Evolutionary conservation across 2,113 vertebrate species (phyloP).

Genomic region (Lasiurus borealis): DNA sequence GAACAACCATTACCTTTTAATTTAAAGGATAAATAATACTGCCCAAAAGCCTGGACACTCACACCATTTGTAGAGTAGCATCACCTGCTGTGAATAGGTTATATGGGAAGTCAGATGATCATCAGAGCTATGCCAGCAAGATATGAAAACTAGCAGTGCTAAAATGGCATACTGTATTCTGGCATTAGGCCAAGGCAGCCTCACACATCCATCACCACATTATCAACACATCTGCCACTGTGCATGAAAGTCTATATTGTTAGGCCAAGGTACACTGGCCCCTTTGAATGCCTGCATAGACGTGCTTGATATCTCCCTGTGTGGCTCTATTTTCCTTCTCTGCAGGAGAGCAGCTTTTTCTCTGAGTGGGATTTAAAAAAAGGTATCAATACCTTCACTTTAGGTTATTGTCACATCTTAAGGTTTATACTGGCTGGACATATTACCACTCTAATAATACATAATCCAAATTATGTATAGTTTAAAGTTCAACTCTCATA

Average conservation of each 20-base stretch:
- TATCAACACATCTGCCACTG: neutral
- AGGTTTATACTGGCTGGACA: neutral
- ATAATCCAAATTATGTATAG: neutral
- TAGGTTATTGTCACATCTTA: neutral
- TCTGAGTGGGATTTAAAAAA: neutral
- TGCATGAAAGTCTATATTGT: neutral
- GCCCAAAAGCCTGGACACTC: rapidly evolving
- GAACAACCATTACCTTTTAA: neutral
- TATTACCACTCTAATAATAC: neutral
- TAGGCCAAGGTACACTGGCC: rapidly evolving
- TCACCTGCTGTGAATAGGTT: neutral
- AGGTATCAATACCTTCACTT: neutral
- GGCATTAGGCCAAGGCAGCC: neutral
- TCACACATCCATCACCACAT: neutral
- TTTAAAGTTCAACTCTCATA: neutral
- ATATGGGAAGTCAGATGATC: neutral
- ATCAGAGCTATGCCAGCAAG: neutral
- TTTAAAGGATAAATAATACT: neutral
- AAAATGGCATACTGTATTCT: neutral
- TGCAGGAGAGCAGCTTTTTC: neutral
- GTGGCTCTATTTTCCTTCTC: neutral
- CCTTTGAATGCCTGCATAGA: neutral
- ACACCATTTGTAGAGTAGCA: neutral
- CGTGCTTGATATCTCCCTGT: neutral
- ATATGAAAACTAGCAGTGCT: neutral